Evolutionary conservation across 2,797 vertebrate genomes (phyloP).

Genomic region (Rhincodon typus): DNA sequence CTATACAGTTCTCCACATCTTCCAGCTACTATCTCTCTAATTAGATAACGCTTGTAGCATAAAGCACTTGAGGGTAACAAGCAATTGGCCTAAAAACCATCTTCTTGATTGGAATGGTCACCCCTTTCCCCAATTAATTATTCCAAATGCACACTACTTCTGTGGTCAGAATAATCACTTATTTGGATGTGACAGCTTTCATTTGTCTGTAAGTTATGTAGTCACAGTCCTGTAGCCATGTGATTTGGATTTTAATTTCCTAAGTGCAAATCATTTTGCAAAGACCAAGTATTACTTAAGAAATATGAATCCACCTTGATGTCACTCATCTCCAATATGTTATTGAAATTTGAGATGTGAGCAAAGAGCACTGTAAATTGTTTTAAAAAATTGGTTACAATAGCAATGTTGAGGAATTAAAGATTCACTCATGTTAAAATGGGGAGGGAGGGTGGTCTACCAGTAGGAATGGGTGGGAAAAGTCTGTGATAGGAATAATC

Average conservation of each 20-base stretch:
- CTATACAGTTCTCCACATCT: neutral
- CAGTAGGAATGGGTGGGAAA: neutral
- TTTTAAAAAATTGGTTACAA: too few relatives aligned
- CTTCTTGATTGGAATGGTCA: neutral
- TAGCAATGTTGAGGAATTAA: too few relatives aligned
- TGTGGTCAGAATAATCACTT: neutral
- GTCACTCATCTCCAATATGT: neutral
- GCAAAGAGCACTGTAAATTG: neutral
- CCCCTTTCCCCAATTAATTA: neutral
- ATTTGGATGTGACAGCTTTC: neutral
- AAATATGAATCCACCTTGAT: neutral
- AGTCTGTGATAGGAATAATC: neutral
- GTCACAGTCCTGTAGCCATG: neutral
- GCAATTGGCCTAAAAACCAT: neutral
- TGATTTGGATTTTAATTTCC: neutral
- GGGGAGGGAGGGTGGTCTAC: neutral
- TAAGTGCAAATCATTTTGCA: neutral
- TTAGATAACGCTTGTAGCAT: neutral
- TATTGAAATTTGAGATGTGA: neutral
- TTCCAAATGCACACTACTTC: neutral
- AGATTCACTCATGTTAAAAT: too few relatives aligned
- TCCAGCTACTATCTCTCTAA: neutral
- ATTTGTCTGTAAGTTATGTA: neutral
- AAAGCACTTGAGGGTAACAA: neutral
- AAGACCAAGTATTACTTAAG: neutral